A percentile compares a stretch with the other conserved stretches of the same genome.
These are phyloP conservation scores for Drymodes brunneopygia DNA, from an alignment of 2,113 vertebrate species.

Conservation along the genomic window DNA sequence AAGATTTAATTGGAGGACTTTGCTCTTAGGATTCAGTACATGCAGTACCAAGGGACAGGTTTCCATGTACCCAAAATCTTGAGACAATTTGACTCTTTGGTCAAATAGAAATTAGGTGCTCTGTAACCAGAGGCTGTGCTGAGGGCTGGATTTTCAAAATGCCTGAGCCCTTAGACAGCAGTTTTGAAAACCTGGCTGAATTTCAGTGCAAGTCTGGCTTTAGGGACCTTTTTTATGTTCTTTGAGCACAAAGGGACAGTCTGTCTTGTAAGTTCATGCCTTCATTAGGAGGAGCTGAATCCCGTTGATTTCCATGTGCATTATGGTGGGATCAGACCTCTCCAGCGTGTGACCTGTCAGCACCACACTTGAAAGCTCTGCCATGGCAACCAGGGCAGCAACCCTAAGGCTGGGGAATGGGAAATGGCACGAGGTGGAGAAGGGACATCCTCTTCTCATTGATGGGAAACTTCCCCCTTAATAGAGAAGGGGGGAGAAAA, in stretches of 20 bases:
- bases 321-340: not conserved
- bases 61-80: not conserved
- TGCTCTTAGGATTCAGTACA: not conserved
- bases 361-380: not conserved
- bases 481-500: accelerated
- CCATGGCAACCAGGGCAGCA: not conserved
- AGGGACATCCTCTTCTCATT: slow-evolving; percentile 34
- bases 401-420: not conserved
- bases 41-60: not conserved
- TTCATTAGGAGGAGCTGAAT: not conserved
- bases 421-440: not conserved
- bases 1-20: not conserved
- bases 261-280: not conserved
- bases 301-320: not conserved
- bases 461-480: not conserved
- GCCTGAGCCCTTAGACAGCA: not conserved
- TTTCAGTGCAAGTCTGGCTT: not conserved
- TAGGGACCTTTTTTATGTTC: not conserved
- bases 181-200: not conserved
- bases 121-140: not conserved
- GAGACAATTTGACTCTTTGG: not conserved
- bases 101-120: not conserved
- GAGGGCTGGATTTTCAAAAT: not conserved
- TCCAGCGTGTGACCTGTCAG: not conserved
- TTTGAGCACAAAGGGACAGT: not conserved